Evolutionary conservation across 1,140 invertebrate species (phyloP).

Genomic region (Philotrypesis tridentata): DNA sequence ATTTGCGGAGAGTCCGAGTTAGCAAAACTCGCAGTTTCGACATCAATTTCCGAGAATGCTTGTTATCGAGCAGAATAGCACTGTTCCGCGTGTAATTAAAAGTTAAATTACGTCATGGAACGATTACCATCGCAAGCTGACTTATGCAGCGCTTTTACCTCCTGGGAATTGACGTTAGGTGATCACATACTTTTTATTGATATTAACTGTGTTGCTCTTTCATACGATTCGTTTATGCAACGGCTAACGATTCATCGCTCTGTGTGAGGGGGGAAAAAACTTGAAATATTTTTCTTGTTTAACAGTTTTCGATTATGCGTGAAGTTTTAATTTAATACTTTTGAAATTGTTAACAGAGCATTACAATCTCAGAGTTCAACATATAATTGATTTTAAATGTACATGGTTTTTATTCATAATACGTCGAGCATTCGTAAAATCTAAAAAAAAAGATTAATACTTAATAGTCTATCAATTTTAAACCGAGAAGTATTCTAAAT

Average conservation of each 20-base stretch:
- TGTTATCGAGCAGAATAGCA: conserved; percentile 1
- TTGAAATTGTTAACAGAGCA: too few relatives aligned
- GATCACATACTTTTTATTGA: not conserved
- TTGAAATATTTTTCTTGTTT: not conserved
- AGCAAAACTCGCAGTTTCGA: not conserved
- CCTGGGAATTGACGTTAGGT: not conserved
- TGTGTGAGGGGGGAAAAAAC: not conserved
- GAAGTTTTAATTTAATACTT: too few relatives aligned
- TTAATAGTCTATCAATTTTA: too few relatives aligned
- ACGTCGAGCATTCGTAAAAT: too few relatives aligned
- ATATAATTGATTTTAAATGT: too few relatives aligned
- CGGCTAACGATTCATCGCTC: not conserved
- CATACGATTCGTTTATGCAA: not conserved
- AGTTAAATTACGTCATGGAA: conserved; percentile 37
- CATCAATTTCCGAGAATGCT: conserved; percentile 18
- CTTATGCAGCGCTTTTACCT: conserved; percentile 15
- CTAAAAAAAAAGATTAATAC: too few relatives aligned
- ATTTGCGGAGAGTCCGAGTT: not conserved
- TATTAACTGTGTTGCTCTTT: not conserved
- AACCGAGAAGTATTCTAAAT: too few relatives aligned
- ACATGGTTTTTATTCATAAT: too few relatives aligned
- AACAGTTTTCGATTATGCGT: too few relatives aligned
- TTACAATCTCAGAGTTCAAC: too few relatives aligned
- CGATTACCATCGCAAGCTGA: conserved; percentile 6
- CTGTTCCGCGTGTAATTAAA: conserved; percentile 31